Base-by-base conservation (phyloP, 1,140 invertebrate species). In the Adelges cooleyi region DNA sequence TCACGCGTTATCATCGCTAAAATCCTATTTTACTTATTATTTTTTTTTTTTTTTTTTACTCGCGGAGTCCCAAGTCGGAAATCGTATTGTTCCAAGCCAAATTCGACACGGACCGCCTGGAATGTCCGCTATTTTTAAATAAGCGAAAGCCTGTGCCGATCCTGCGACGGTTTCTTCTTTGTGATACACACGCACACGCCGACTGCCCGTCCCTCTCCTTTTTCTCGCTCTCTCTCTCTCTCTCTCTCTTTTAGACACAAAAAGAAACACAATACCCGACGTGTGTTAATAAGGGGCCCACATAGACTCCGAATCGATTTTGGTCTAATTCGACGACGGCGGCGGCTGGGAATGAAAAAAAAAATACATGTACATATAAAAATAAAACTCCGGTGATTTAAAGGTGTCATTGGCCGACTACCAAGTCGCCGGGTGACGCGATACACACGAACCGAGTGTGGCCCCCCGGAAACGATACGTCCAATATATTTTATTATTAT, bases 91-190 rank as follows among this genome's bases (percentile, higher is more conserved):
- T 62, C 42, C 25, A 33, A 48, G 56, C 56, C 56, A 48, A 48
- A 62, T 62, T 62, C 56, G 56, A 62, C 42, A 62, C 42, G 56
- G 56, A 62, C 56, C 56, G 56, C 56, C 42, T 62, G 56, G 56
- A 62, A 62, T 62, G 56, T 62, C 56, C 56, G 56, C 56, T 62
- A 62, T 62, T 62, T 62, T 62, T 62, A 62, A 62, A 62, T 62
- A 62, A 62, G 56, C 56, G 18, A 62, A 59, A 46, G 25, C 42
- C 20, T 23, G 17, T 23, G 13, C 5, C 20, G 17, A 25, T 25
- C 17, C 18, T 44, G n/a, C 5, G 15, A 8, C 15, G 40, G 36
- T 40, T 23, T 25, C 22, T 3, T 48, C 15, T 48, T 6, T 48
- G 40, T 48, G 10, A 18, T 44, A 48, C 23, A 13, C 17, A 25